These are phyloP conservation scores for Crotalus helleri DNA, from an alignment of 2,113 vertebrate genomes.

Conservation along the genomic window DNA sequence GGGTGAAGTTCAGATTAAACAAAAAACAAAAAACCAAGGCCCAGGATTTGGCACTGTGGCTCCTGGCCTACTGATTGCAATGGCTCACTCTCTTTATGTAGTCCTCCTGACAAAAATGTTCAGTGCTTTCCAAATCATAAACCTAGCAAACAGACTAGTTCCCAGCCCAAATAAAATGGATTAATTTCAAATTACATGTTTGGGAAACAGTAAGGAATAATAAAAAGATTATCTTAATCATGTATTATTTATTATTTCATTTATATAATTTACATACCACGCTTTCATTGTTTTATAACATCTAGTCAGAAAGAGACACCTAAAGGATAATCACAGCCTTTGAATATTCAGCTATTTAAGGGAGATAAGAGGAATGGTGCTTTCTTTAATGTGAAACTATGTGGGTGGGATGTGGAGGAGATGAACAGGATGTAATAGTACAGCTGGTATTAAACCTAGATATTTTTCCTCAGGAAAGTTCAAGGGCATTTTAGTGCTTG, in stretches of 20 bases:
- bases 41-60: neutral
- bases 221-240: neutral
- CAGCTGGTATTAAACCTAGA: slow-evolving; percentile 13
- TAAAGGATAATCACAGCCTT: neutral
- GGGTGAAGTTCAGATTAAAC: neutral
- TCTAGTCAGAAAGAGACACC: neutral
- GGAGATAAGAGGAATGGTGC: neutral
- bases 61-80: neutral
- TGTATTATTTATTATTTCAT: neutral
- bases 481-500: neutral
- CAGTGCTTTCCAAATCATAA: neutral
- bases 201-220: neutral
- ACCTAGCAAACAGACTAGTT: neutral
- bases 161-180: neutral
- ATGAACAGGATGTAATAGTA: slow-evolving; percentile 11
- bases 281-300: neutral
- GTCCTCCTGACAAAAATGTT: neutral
- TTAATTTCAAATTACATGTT: neutral
- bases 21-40: neutral
- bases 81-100: neutral
- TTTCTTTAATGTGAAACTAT: slow-evolving; percentile 5
- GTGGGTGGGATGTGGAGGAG: neutral
- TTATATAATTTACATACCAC: neutral
- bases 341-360: neutral
- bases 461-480: slow-evolving; percentile 27